Percentiles rank a stretch among this genome's conserved stretches.
Conservation (phyloP, 2,888 invertebrate genomes). For the Cabera pusaria region DNA sequence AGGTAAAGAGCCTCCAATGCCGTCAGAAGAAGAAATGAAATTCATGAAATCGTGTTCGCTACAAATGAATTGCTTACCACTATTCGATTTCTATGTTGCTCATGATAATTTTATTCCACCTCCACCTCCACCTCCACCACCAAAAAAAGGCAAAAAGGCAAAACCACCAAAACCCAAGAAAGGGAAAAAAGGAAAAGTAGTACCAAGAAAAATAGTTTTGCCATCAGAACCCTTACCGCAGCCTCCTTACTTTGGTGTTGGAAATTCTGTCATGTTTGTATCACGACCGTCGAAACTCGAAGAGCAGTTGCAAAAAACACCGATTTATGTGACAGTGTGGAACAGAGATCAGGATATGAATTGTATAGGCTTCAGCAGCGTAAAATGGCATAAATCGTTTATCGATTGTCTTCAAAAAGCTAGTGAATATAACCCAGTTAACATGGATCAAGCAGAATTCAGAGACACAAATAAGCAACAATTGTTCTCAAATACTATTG, state of each 20-base stretch:
- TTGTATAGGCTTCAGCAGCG: slow-evolving; percentile 63
- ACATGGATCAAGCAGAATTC: slow-evolving; percentile 67
- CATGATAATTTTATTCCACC: slow-evolving; percentile 75
- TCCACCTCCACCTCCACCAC: slow-evolving; percentile 64
- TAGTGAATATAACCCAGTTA: slow-evolving; percentile 61
- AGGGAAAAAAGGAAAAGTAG: slow-evolving; percentile 44
- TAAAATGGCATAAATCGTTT: slow-evolving; percentile 71
- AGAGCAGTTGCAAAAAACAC: slow-evolving; percentile 63
- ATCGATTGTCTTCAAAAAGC: slow-evolving; percentile 60
- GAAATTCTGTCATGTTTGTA: slow-evolving; percentile 69
- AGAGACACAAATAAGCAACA: slow-evolving; percentile 60
- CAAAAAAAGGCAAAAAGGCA: slow-evolving; percentile 47
- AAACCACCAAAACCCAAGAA: slow-evolving; percentile 33
- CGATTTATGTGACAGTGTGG: slow-evolving; percentile 72
- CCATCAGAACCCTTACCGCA: slow-evolving; percentile 75
- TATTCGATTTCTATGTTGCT: slow-evolving; percentile 74
- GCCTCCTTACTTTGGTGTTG: slow-evolving; percentile 74
- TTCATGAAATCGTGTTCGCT: slow-evolving; percentile 73
- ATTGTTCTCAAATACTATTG: slow-evolving; percentile 70
- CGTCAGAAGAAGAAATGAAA: slow-evolving; percentile 76
- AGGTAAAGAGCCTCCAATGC: slow-evolving; percentile 63
- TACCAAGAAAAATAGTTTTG: slow-evolving; percentile 50
- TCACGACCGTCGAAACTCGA: slow-evolving; percentile 68
- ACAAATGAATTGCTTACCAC: slow-evolving; percentile 69
- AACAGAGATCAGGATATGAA: slow-evolving; percentile 71